Conservation (phyloP, 2,888 invertebrate species). For the Ganaspis brasiliensis region DNA sequence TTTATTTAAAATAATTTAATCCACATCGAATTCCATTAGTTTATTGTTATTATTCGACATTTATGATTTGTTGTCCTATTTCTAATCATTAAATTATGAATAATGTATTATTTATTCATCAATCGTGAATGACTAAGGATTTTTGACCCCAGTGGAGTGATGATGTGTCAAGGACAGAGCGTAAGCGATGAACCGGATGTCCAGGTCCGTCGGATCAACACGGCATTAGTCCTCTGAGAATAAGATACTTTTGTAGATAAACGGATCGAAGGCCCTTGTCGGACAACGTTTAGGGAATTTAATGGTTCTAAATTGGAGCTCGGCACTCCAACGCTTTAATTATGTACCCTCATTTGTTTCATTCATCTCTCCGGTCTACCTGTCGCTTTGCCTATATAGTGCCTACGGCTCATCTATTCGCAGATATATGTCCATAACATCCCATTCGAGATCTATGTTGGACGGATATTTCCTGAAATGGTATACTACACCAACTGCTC, state of each 20-base stretch:
- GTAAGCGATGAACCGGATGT: conserved; percentile 66
- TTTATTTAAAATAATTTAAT: too few species aligned
- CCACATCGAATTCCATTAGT: too few species aligned
- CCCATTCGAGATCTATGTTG: conserved; percentile 28
- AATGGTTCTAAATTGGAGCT: conserved; percentile 75
- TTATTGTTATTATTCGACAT: too few species aligned
- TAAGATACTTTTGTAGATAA: conserved; percentile 72
- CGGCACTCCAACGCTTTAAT: conserved; percentile 74
- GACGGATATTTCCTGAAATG: conserved; percentile 35
- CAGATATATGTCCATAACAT: conserved; percentile 37
- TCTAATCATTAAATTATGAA: background rate
- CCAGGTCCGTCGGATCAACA: conserved; percentile 59
- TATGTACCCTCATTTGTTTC: conserved; percentile 77
- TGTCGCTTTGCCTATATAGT: conserved; percentile 52
- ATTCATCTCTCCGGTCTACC: conserved; percentile 68
- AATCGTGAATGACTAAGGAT: conserved; percentile 19
- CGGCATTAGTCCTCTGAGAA: conserved; percentile 59
- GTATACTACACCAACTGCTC: conserved; percentile 19
- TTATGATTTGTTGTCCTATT: too few species aligned
- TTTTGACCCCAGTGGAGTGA: background rate
- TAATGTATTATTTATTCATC: background rate
- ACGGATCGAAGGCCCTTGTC: conserved; percentile 65
- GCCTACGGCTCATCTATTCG: conserved; percentile 44
- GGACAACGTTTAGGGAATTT: conserved; percentile 75
- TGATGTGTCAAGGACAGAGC: conserved; percentile 48